Evolutionary conservation across 2,888 invertebrate genomes (phyloP).

Genomic region (Cryptophagus acutangulus): DNA sequence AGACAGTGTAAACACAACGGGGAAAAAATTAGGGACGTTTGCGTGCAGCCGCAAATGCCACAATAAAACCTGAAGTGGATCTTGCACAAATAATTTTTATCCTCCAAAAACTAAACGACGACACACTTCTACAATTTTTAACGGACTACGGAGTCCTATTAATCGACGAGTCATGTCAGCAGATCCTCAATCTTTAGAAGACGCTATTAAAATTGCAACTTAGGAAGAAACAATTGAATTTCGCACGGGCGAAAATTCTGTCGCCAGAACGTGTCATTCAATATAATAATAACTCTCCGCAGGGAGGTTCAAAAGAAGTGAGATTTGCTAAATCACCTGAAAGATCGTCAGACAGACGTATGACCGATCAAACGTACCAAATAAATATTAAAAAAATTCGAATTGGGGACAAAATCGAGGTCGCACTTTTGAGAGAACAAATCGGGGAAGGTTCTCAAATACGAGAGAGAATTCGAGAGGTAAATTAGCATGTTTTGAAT

Average conservation of each 20-base stretch:
- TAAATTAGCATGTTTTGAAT: too few relatives aligned
- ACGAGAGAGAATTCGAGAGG: too few relatives aligned
- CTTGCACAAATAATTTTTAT: not conserved
- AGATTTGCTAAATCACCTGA: too few relatives aligned
- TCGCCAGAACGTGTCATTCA: not conserved
- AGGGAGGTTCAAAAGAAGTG: too few relatives aligned
- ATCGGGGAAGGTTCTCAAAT: too few relatives aligned
- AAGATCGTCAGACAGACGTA: too few relatives aligned
- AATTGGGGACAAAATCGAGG: too few relatives aligned
- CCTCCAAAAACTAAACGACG: not conserved
- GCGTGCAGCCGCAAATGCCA: not conserved
- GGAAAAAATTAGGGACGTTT: not conserved
- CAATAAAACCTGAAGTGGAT: not conserved
- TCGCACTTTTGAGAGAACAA: too few relatives aligned
- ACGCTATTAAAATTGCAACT: not conserved
- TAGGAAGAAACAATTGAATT: not conserved
- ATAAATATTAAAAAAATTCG: too few relatives aligned
- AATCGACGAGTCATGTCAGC: not conserved
- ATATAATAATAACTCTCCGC: not conserved
- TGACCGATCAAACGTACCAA: too few relatives aligned
- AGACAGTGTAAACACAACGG: not conserved
- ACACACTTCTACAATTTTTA: not conserved
- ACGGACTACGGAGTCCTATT: not conserved
- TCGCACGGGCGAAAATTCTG: not conserved
- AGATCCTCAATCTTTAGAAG: not conserved